phyloP scores from a whole-genome alignment of 1,140 invertebrate genomes.

The Coelopa frigida region DNA sequence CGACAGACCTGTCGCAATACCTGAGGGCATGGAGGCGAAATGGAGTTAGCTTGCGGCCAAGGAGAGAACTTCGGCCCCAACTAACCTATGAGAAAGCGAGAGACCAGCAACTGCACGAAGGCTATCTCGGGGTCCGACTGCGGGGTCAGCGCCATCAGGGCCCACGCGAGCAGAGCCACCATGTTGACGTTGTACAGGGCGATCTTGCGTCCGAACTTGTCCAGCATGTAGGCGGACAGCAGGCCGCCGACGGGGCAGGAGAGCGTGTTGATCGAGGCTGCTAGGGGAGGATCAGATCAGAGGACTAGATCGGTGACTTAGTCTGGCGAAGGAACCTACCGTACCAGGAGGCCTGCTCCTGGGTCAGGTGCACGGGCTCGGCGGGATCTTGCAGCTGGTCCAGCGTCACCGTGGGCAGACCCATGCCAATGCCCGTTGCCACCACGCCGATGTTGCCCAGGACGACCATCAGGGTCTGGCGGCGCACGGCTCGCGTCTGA shows the following conservation, averaged over 20 bases:
- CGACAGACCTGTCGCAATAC: constrained; percentile 54
- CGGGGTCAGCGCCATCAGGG: constrained; percentile 27
- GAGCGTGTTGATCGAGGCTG: constrained; percentile 35
- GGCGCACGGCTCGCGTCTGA: constrained; percentile 25
- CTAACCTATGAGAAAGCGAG: constrained; percentile 33
- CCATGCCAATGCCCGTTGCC: constrained; percentile 30
- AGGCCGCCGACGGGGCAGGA: constrained; percentile 35
- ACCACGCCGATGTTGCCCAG: constrained; percentile 36
- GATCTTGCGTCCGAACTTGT: constrained; percentile 35
- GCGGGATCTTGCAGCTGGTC: constrained; percentile 20
- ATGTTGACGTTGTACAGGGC: constrained; percentile 33
- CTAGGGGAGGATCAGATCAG: too few species aligned
- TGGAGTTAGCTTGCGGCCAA: too few species aligned
- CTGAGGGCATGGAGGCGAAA: too few species aligned
- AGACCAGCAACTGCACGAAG: constrained; percentile 30
- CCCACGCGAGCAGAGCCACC: constrained; percentile 28
- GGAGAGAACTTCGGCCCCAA: too few species aligned
- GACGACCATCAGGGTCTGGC: constrained; percentile 31
- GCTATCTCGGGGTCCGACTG: constrained; percentile 11
- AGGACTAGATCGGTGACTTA: too few species aligned
- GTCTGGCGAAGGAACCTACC: too few species aligned
- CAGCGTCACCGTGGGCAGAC: constrained; percentile 30
- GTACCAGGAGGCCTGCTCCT: constrained; percentile 33
- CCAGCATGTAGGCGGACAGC: constrained; percentile 27
- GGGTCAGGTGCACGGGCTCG: constrained; percentile 21